Conservation (phyloP, 2,113 vertebrate species). For the Egretta garzetta region DNA sequence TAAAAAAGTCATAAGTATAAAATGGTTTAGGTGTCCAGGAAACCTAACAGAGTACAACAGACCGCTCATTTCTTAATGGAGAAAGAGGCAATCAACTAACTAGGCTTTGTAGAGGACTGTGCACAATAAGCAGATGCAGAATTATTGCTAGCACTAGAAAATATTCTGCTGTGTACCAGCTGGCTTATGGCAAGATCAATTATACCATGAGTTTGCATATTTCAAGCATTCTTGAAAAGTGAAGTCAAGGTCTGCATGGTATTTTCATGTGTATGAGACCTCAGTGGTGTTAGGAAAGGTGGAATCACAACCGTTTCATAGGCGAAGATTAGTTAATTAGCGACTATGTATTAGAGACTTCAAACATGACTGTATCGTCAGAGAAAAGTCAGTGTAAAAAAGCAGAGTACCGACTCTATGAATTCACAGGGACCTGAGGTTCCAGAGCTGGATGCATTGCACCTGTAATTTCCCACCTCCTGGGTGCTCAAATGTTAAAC, state of each 20-base stretch:
- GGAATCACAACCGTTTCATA: background rate
- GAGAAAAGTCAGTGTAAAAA: background rate
- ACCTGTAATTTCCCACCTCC: background rate
- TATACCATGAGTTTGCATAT: background rate
- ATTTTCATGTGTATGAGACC: fast-evolving
- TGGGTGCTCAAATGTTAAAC: background rate
- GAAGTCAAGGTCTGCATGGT: background rate
- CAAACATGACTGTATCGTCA: background rate
- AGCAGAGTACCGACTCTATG: fast-evolving
- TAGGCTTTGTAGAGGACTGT: background rate
- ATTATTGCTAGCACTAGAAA: background rate
- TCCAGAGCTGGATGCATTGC: background rate
- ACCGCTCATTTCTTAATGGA: background rate
- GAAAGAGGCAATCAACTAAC: background rate
- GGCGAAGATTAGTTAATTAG: background rate
- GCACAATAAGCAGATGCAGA: background rate
- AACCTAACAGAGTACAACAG: background rate
- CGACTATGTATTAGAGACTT: background rate
- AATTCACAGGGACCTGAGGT: background rate
- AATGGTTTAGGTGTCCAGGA: background rate
- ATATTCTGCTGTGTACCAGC: background rate
- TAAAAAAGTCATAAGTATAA: background rate
- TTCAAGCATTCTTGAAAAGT: background rate
- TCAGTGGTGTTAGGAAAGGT: background rate
- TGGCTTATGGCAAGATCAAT: background rate